phyloP scores from a whole-genome alignment of 2,113 vertebrate species.

The Cyprinodon variegatus region DNA sequence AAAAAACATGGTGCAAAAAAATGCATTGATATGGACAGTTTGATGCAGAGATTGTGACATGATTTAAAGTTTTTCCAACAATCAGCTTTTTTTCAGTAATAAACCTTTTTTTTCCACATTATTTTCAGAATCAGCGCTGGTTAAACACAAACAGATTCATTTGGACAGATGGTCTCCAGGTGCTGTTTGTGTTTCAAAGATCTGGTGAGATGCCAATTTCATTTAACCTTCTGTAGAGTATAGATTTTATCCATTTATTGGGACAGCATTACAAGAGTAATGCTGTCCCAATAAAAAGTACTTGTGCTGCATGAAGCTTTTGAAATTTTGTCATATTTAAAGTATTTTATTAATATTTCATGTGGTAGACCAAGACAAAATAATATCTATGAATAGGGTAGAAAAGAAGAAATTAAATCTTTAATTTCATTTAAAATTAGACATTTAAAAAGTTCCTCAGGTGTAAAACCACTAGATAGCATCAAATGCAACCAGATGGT shows the following conservation, averaged over 20 bases:
- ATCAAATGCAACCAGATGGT: too few species aligned
- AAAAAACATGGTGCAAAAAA: too few species aligned
- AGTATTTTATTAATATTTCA: not conserved
- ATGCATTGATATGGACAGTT: too few species aligned
- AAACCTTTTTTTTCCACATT: not conserved
- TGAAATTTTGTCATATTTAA: not conserved
- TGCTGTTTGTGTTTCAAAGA: conserved; percentile 89
- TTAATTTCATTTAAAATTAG: not conserved
- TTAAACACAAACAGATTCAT: conserved; percentile 78
- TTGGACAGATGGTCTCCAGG: conserved; percentile 91
- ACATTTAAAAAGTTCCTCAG: too few species aligned
- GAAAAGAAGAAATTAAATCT: not conserved
- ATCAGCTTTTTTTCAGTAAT: too few species aligned
- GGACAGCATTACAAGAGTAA: too few species aligned
- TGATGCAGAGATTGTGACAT: too few species aligned
- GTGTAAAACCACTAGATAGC: too few species aligned
- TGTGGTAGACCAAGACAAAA: too few species aligned
- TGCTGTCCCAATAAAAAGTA: not conserved
- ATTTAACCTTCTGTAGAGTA: not conserved
- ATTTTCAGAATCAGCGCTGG: conserved; percentile 90
- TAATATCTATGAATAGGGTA: too few species aligned
- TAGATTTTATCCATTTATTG: not conserved
- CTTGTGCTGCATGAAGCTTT: not conserved
- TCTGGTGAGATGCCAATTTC: conserved; percentile 80
- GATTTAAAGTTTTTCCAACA: too few species aligned